A percentile compares a stretch with the other conserved stretches of the same genome.
Evolutionary conservation across 2,113 vertebrate genomes (phyloP).

Genomic region (Bufo gargarizans): DNA sequence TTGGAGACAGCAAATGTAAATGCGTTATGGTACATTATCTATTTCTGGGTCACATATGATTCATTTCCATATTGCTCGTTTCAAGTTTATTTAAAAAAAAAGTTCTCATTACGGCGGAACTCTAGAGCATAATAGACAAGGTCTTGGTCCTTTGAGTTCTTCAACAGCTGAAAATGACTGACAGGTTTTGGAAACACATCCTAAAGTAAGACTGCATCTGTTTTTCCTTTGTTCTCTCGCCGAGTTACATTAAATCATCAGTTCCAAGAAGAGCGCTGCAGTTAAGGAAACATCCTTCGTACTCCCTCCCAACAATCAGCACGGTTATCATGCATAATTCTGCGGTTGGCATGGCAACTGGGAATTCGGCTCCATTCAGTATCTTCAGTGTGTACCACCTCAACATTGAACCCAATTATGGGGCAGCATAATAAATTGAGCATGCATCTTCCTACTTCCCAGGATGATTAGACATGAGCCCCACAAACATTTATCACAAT

Average conservation of each 20-base stretch:
- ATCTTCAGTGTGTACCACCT: slow-evolving; percentile 56
- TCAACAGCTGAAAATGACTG: slow-evolving; percentile 16
- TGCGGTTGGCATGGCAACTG: slow-evolving; percentile 56
- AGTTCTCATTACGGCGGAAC: slow-evolving; percentile 8
- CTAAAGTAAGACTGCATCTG: slow-evolving; percentile 51
- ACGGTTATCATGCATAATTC: slow-evolving; percentile 58
- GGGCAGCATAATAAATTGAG: slow-evolving; percentile 56
- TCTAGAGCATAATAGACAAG: not conserved
- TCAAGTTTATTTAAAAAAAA: slow-evolving; percentile 19
- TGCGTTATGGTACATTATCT: not conserved
- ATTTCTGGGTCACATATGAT: not conserved
- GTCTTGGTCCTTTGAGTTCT: slow-evolving; percentile 3
- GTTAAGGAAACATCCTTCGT: slow-evolving; percentile 53
- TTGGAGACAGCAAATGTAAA: not conserved
- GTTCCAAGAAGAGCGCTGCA: slow-evolving; percentile 40
- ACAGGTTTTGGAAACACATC: slow-evolving; percentile 30
- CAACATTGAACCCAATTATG: slow-evolving; percentile 59
- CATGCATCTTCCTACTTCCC: slow-evolving; percentile 50
- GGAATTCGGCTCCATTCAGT: slow-evolving; percentile 49
- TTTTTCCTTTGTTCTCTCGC: slow-evolving; percentile 45
- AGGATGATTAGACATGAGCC: slow-evolving; percentile 45
- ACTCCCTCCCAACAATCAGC: slow-evolving; percentile 57
- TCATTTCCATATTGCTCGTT: not conserved
- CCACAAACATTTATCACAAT: slow-evolving; percentile 61
- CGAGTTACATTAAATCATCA: slow-evolving; percentile 54